Conservation (phyloP, 2,888 invertebrate species). For the Mechanitis mazaeus region DNA sequence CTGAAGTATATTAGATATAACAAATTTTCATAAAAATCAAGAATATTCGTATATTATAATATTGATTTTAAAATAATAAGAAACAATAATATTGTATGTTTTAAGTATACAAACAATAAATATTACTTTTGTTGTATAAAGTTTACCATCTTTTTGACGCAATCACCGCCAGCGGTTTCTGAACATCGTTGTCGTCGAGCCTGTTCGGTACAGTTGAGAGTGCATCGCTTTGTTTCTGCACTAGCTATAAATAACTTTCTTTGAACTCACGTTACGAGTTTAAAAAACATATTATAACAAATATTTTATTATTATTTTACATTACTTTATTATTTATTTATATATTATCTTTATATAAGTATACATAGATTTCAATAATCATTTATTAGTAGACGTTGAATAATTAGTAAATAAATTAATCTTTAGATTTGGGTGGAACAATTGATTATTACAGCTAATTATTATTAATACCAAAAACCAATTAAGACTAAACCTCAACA, state of each 20-base stretch:
- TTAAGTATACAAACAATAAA: not conserved
- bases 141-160: constrained; percentile 40
- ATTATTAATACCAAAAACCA: constrained; percentile 34
- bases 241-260: constrained; percentile 61
- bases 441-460: constrained; percentile 24
- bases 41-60: too few relatives aligned
- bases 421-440: constrained; percentile 11
- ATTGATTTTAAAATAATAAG: too few relatives aligned
- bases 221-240: constrained; percentile 49
- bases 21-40: too few relatives aligned
- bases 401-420: constrained; percentile 8
- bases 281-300: too few relatives aligned
- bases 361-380: too few relatives aligned
- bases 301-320: too few relatives aligned
- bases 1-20: too few relatives aligned
- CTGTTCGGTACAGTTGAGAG: constrained; percentile 51
- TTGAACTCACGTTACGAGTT: constrained; percentile 16
- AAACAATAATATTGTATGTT: too few relatives aligned
- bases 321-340: too few relatives aligned
- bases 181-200: constrained; percentile 38
- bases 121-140: not conserved
- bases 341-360: too few relatives aligned
- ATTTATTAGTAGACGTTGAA: not conserved
- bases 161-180: constrained; percentile 57
- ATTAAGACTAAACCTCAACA: constrained; percentile 48